Conservation (phyloP, 1,140 invertebrate genomes). For the Cydia pomonella region DNA sequence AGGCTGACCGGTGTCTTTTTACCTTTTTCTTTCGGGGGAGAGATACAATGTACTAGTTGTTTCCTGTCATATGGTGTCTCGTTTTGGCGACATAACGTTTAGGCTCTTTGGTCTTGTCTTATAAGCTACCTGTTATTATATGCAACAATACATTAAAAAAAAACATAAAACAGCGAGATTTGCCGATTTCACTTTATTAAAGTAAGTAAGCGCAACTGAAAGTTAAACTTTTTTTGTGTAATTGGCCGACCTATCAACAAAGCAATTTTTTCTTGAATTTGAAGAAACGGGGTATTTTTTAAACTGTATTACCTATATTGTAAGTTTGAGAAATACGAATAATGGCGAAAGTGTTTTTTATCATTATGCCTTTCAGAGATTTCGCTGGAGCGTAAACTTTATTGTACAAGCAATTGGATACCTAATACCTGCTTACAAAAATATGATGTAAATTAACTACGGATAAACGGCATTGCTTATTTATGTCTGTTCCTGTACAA, state of each 20-base stretch:
- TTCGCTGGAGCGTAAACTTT: conserved; percentile 3
- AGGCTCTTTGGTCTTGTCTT: too few relatives aligned
- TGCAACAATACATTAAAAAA: not conserved
- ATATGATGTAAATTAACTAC: conserved; percentile 7
- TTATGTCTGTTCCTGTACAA: not conserved
- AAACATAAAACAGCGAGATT: not conserved
- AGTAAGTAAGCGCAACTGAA: not conserved
- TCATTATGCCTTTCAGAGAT: not conserved
- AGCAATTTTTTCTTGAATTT: not conserved
- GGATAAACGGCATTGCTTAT: not conserved
- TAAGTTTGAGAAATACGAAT: not conserved
- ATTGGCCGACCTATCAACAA: not conserved
- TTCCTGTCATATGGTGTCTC: too few relatives aligned
- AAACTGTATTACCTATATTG: not conserved
- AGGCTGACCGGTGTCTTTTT: too few relatives aligned
- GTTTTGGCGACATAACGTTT: too few relatives aligned
- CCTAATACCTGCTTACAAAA: not conserved
- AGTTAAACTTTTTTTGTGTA: not conserved
- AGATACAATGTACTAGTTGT: too few relatives aligned
- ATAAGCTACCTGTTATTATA: too few relatives aligned
- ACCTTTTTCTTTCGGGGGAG: too few relatives aligned
- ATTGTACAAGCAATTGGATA: not conserved
- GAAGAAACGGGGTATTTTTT: not conserved
- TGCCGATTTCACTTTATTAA: not conserved
- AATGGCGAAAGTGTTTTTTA: conserved; percentile 6